Evolutionary conservation across 2,888 invertebrate genomes (phyloP), one percentile per base, ranked within the genome.

Genomic region (Isoperla grammatica): DNA sequence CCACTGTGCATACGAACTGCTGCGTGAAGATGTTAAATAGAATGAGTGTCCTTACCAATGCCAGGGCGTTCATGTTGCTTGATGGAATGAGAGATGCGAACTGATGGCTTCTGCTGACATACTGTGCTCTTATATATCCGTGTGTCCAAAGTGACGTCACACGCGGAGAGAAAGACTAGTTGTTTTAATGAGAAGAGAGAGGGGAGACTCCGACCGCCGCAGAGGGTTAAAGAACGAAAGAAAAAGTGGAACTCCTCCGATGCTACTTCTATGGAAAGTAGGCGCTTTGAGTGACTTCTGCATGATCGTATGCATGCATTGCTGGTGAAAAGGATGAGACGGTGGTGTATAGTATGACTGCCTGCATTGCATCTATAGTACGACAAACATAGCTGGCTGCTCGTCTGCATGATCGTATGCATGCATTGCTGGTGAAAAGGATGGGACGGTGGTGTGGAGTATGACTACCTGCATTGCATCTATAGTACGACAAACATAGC

Each of bases 1-100:
- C 50, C 39, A 15, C 42, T 20, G 22, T 29, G 46, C 37, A 19
- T n/a, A 35, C 11, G 17, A 19, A 5, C n/a, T n/a, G 29, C 29
- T 6, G 8, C 29, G 29, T 29, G 29, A 29, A 29, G 29, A 4
- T 29, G 29, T 29, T 6, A 29, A 6, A 29, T 29, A 29, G 29
- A 29, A 29, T 29, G 50, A 12, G 39, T 37, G 8, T 61, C 29
- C 65, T 65, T 65, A 65, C 65, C 65, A 65, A 61, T 61, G 65
- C 62, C 59, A 65, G 60, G 40, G 60, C 59, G 60, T 63, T 65
- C 65, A 65, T 65, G 61, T 42, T 57, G 61, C 49, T 29, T 63
- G 59, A 48, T 23, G 56, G 57, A 53, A 53, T 57, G 37, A 42
- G 53, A 54, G 45, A 59, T 50, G 61, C 37, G 49, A 58, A 65